These are phyloP conservation scores for Nibea albiflora DNA, from an alignment of 2,113 vertebrate genomes.

Conservation along the genomic window DNA sequence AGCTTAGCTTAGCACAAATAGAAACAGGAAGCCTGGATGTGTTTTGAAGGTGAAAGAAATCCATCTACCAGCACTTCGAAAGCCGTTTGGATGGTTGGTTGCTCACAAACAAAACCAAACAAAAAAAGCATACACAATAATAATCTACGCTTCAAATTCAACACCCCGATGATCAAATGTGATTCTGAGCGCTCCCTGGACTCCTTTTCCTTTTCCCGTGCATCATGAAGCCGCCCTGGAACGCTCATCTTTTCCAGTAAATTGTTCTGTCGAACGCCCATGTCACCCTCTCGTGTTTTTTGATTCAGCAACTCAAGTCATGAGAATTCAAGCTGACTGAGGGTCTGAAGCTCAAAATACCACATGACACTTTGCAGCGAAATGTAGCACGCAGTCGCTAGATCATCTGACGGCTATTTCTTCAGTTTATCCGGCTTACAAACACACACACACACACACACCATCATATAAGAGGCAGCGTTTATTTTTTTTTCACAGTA, in stretches of 20 bases:
- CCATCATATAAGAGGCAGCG: constrained; percentile 22
- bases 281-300: constrained; percentile 54
- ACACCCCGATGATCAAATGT: background rate
- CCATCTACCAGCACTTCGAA: background rate
- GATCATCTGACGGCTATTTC: constrained; percentile 62
- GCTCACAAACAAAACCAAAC: background rate
- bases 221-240: constrained; percentile 19
- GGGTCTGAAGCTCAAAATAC: constrained; percentile 75
- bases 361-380: constrained; percentile 69
- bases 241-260: constrained; percentile 47
- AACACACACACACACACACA: constrained; percentile 36
- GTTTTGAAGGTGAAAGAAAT: background rate
- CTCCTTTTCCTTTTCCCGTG: background rate
- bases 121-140: too few relatives aligned
- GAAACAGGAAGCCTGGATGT: background rate
- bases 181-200: background rate
- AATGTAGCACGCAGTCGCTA: constrained; percentile 74
- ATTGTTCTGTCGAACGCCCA: constrained; percentile 23
- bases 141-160: background rate
- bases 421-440: constrained; percentile 51
- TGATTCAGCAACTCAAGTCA: constrained; percentile 61
- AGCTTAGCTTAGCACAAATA: background rate
- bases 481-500: constrained; percentile 16
- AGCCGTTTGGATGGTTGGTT: constrained; percentile 10
- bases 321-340: constrained; percentile 49